Conservation (phyloP, 2,113 vertebrate genomes). For the Hymenochirus boettgeri region DNA sequence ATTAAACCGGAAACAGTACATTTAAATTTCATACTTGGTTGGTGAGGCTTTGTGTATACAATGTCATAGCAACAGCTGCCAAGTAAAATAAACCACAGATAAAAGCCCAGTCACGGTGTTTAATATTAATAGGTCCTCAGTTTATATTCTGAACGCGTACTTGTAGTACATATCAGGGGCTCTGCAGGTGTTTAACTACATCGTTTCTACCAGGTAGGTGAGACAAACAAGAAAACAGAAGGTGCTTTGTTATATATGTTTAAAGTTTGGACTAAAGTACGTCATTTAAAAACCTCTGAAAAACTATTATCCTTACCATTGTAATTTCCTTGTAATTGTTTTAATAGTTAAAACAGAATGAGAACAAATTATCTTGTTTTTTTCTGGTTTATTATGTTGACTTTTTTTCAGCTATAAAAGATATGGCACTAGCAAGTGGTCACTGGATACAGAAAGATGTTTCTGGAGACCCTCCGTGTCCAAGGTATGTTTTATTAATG, state of each 20-base stretch:
- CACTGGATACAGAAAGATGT: conserved; percentile 60
- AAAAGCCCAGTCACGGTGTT: conserved; percentile 7
- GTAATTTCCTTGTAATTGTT: neutral
- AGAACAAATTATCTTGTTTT: neutral
- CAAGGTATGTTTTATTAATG: conserved; percentile 48
- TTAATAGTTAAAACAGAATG: neutral
- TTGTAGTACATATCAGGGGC: neutral
- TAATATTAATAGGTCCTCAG: neutral
- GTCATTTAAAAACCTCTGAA: too few relatives aligned
- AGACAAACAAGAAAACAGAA: neutral
- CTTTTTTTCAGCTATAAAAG: conserved; percentile 25
- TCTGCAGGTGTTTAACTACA: neutral
- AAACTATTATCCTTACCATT: too few relatives aligned
- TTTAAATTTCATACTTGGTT: conserved; percentile 36
- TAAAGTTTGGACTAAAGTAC: neutral
- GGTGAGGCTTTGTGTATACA: conserved; percentile 30
- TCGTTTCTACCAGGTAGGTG: neutral
- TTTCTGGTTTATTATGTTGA: neutral
- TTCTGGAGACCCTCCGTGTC: conserved; percentile 55
- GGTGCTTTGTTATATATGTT: neutral
- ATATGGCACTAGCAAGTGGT: conserved; percentile 63
- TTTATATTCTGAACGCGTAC: neutral
- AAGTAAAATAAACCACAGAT: conserved; percentile 35
- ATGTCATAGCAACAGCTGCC: conserved; percentile 43
- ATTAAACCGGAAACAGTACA: conserved; percentile 37